These are phyloP conservation scores for Pelusios castaneus DNA, from an alignment of 2,113 vertebrate genomes.

Conservation along the genomic window DNA sequence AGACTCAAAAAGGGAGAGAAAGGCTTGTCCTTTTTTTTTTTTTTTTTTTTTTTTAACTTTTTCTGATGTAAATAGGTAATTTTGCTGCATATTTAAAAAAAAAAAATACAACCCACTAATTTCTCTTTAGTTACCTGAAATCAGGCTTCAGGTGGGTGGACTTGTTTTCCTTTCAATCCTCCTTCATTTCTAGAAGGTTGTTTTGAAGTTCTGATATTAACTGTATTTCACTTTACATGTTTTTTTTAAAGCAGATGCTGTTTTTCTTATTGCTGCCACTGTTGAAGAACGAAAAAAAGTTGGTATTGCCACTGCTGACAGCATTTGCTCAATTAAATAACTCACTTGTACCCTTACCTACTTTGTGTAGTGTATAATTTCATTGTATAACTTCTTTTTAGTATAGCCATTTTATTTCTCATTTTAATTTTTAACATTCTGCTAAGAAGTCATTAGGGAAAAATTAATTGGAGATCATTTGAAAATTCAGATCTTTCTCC, in stretches of 20 bases:
- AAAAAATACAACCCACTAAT: too few species aligned
- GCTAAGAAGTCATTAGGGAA: not conserved
- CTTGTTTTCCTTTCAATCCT: conserved; percentile 22
- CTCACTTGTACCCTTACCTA: conserved; percentile 22
- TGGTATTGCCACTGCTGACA: conserved; percentile 15
- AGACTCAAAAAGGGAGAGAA: not conserved
- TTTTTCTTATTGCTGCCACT: conserved; percentile 47
- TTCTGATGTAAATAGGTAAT: not conserved
- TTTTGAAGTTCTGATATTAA: conserved; percentile 20
- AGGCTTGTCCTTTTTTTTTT: not conserved
- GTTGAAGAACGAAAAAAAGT: conserved; percentile 8
- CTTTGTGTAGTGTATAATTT: conserved; percentile 31
- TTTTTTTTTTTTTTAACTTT: not conserved
- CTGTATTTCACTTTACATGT: conserved; percentile 49
- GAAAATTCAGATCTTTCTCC: not conserved
- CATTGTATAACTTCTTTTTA: not conserved
- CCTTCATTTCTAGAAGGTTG: conserved; percentile 14
- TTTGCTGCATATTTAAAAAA: not conserved
- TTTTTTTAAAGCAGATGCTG: conserved; percentile 35
- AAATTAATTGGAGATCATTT: not conserved
- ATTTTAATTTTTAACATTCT: not conserved
- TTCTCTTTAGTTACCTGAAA: not conserved
- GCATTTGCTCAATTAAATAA: conserved; percentile 32
- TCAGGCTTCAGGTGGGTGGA: not conserved
- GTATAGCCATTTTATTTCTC: not conserved